A percentile compares a stretch with the other conserved stretches of the same genome.
Conservation (phyloP, 2,888 invertebrate genomes). For the Corbicula japonica region DNA sequence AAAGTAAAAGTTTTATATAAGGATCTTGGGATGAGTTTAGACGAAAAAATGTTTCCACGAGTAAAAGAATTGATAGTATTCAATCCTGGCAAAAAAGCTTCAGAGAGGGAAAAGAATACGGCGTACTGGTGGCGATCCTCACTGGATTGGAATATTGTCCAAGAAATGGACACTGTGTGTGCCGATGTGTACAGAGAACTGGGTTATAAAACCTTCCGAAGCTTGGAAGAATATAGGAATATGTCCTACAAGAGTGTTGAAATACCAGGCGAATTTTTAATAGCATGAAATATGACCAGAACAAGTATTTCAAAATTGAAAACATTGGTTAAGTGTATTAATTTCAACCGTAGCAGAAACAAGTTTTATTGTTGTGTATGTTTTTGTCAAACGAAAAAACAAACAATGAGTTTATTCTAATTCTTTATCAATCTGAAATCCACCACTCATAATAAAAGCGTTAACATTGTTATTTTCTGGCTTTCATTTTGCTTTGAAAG, state of each 20-base stretch:
- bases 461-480: too few species aligned
- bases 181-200: slow-evolving; percentile 34
- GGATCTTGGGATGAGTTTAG: slow-evolving; percentile 43
- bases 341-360: too few species aligned
- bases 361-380: too few species aligned
- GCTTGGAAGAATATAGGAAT: slow-evolving; percentile 11
- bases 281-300: too few species aligned
- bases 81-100: not conserved
- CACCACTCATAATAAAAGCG: too few species aligned
- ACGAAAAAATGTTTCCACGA: slow-evolving; percentile 15
- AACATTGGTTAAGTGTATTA: too few species aligned
- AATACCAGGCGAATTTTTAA: slow-evolving; percentile 12
- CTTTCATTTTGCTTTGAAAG: too few species aligned
- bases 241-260: slow-evolving; percentile 23
- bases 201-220: slow-evolving; percentile 27
- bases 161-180: slow-evolving; percentile 28
- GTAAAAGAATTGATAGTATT: slow-evolving; percentile 27
- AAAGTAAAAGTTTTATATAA: slow-evolving; percentile 47
- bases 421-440: too few species aligned
- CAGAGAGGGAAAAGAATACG: slow-evolving; percentile 27
- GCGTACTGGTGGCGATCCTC: slow-evolving; percentile 47
- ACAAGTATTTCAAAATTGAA: too few species aligned
- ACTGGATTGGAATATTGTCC: slow-evolving; percentile 21
- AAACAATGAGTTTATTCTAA: too few species aligned
- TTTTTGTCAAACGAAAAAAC: too few species aligned